These are phyloP conservation scores for Eupelmus urozonus DNA, from an alignment of 2,888 invertebrate species.

Conservation along the genomic window DNA sequence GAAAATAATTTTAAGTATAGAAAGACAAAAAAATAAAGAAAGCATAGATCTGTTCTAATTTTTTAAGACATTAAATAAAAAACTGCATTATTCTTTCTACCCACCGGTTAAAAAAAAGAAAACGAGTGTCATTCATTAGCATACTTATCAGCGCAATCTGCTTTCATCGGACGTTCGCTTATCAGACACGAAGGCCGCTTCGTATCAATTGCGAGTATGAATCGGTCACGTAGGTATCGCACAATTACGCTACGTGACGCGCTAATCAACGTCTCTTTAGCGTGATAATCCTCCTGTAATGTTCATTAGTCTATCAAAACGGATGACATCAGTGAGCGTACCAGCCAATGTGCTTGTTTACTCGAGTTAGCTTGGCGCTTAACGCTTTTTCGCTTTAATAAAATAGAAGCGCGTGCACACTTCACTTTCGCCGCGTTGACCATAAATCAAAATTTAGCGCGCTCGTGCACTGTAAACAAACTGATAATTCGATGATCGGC, in stretches of 20 bases:
- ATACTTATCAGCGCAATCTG: neutral
- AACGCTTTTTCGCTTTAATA: constrained; percentile 33
- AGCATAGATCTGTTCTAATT: too few relatives aligned
- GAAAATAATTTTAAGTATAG: too few relatives aligned
- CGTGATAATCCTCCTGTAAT: constrained; percentile 68
- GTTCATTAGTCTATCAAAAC: constrained; percentile 69
- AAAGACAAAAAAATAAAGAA: too few relatives aligned
- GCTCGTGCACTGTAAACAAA: constrained; percentile 37
- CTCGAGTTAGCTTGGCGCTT: neutral
- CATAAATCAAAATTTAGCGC: constrained; percentile 48
- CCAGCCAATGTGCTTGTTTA: too few relatives aligned
- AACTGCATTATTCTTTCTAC: too few relatives aligned
- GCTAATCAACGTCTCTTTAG: constrained; percentile 70
- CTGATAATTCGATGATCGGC: constrained; percentile 36
- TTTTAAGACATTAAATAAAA: too few relatives aligned
- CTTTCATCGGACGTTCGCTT: neutral
- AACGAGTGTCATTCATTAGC: neutral
- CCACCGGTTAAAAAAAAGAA: too few relatives aligned
- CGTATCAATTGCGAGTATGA: constrained; percentile 58
- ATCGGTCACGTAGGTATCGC: constrained; percentile 33
- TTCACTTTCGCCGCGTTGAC: constrained; percentile 5
- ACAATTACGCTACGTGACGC: constrained; percentile 65
- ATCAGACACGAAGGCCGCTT: too few relatives aligned
- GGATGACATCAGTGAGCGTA: constrained; percentile 44
- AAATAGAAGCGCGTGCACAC: constrained; percentile 24